Conservation (phyloP, 30 jellyfish, hydroid and myxozoan genomes). For the Cassiopea xamachana region DNA sequence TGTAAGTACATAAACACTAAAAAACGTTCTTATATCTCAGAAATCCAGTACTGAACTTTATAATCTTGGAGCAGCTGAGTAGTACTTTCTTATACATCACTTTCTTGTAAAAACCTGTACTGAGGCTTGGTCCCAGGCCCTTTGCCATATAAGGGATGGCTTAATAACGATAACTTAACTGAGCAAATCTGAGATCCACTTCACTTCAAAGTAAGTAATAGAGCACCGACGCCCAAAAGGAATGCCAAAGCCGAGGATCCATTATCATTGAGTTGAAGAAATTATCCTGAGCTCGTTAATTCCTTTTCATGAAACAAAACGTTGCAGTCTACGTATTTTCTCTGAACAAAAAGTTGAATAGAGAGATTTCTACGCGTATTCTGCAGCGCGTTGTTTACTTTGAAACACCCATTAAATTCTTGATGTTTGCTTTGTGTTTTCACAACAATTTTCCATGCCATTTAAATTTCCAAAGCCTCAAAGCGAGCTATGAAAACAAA, state of each 20-base stretch:
- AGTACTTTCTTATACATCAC: too few species aligned
- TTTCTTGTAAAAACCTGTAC: too few species aligned
- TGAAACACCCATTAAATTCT: slow-evolving; percentile 10
- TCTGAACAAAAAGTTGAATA: background rate
- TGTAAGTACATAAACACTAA: too few species aligned
- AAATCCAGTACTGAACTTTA: too few species aligned
- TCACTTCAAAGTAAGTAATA: background rate
- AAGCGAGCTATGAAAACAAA: slow-evolving; percentile 28
- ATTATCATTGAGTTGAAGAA: background rate
- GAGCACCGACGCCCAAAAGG: background rate
- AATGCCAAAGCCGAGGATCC: background rate
- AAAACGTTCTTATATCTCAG: too few species aligned
- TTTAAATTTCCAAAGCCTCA: slow-evolving; percentile 38
- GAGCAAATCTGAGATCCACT: background rate
- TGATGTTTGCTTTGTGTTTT: slow-evolving; percentile 33
- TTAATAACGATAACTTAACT: too few species aligned
- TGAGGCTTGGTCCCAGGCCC: too few species aligned
- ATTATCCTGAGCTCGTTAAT: slow-evolving; percentile 4
- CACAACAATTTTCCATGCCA: background rate
- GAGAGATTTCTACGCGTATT: background rate
- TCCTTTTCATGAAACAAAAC: background rate
- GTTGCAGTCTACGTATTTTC: background rate
- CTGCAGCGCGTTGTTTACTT: slow-evolving; percentile 26
- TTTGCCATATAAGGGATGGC: too few species aligned
- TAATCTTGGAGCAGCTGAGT: too few species aligned